Conservation (phyloP, 2,113 vertebrate species). For the Thalassoma bifasciatum region DNA sequence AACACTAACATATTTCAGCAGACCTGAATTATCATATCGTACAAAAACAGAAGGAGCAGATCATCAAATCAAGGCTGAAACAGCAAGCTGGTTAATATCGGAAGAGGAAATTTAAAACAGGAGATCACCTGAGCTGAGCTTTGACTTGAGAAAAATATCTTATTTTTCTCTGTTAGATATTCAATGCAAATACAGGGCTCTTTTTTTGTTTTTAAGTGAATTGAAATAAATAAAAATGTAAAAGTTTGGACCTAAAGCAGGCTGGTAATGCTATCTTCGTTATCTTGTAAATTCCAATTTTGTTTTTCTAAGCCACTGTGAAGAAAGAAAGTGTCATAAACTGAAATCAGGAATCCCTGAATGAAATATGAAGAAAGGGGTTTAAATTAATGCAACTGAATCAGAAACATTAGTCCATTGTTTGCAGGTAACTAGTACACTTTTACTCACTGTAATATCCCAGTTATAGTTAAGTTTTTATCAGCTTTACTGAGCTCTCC, state of each 20-base stretch:
- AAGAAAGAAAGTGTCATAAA: not conserved
- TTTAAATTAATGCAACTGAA: not conserved
- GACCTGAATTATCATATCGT: not conserved
- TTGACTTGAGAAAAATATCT: not conserved
- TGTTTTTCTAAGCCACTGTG: too few species aligned
- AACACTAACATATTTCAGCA: conserved; percentile 14
- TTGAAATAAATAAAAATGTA: too few species aligned
- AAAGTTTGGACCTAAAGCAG: too few species aligned
- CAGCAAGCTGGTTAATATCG: not conserved
- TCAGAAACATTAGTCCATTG: not conserved
- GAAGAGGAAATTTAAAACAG: not conserved
- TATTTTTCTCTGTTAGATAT: too few species aligned
- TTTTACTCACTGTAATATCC: not conserved
- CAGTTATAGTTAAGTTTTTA: conserved; percentile 28
- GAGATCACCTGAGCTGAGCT: not conserved
- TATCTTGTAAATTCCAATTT: too few species aligned
- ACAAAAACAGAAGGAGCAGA: not conserved
- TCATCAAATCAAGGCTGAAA: not conserved
- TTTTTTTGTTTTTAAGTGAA: too few species aligned
- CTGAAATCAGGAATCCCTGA: not conserved
- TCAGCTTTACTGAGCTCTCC: conserved; percentile 4
- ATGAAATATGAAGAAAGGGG: not conserved
- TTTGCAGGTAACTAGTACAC: too few species aligned
- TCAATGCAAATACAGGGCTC: too few species aligned
- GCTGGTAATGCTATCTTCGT: too few species aligned